A percentile compares a stretch with the other conserved stretches of the same genome.
Conservation (phyloP, 2,888 invertebrate species). For the Galeruca laticollis region DNA sequence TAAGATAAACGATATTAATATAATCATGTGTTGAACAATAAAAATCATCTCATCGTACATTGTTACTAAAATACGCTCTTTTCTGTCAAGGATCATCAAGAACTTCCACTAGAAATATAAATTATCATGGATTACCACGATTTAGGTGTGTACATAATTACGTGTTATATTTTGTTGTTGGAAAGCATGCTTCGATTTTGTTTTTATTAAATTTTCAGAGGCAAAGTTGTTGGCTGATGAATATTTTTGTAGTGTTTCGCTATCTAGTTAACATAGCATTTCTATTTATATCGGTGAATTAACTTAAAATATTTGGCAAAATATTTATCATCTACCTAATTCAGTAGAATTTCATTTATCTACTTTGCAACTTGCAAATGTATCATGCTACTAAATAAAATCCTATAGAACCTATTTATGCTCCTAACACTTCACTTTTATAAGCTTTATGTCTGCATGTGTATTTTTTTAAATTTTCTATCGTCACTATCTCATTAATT, state of each 20-base stretch:
- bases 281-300: slow-evolving; percentile 61
- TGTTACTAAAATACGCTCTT: slow-evolving; percentile 41
- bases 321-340: slow-evolving; percentile 25
- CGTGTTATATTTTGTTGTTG: slow-evolving; percentile 43
- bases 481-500: not conserved
- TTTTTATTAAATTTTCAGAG: slow-evolving; percentile 24
- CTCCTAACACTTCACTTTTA: slow-evolving; percentile 5
- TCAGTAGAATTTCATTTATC: slow-evolving; percentile 20
- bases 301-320: slow-evolving; percentile 53
- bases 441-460: slow-evolving; percentile 8
- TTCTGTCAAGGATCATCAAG: slow-evolving; percentile 42
- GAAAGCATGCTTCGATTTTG: slow-evolving; percentile 44
- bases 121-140: slow-evolving; percentile 62
- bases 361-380: slow-evolving; percentile 11
- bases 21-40: not conserved
- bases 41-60: slow-evolving; percentile 20
- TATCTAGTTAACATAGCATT: slow-evolving; percentile 40
- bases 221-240: slow-evolving; percentile 27
- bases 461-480: not conserved
- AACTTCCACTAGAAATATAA: slow-evolving; percentile 49
- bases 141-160: slow-evolving; percentile 61
- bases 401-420: not conserved
- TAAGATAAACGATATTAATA: slow-evolving; percentile 31
- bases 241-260: slow-evolving; percentile 32
- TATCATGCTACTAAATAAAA: not conserved